Percentiles rank a stretch among this genome's conserved stretches.
Evolutionary conservation across 2,113 vertebrate genomes (phyloP).

Genomic region (Halcyon malimbica): DNA sequence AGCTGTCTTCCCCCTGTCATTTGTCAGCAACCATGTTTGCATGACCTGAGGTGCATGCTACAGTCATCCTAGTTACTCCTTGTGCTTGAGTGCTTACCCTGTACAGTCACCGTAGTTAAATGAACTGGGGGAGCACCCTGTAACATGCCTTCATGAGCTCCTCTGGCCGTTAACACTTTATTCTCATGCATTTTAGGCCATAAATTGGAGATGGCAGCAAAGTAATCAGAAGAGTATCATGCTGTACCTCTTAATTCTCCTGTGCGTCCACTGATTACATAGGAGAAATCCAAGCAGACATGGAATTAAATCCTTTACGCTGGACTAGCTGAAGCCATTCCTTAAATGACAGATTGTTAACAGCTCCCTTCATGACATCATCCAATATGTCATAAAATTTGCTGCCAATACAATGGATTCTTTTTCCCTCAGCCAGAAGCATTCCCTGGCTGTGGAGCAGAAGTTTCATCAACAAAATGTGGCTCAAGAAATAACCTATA

Average conservation of each 20-base stretch:
- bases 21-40: neutral
- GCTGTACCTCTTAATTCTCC: constrained; percentile 33
- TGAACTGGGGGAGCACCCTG: neutral
- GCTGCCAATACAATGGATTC: constrained; percentile 37
- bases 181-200: neutral
- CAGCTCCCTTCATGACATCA: constrained; percentile 67
- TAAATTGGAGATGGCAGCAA: constrained; percentile 29
- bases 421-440: neutral
- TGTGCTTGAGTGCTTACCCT: neutral
- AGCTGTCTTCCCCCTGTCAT: neutral
- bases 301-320: constrained; percentile 37
- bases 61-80: neutral
- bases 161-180: neutral
- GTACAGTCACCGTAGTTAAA: neutral
- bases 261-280: constrained; percentile 3
- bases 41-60: neutral
- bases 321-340: constrained; percentile 26
- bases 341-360: constrained; percentile 68
- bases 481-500: constrained; percentile 17
- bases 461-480: constrained; percentile 14
- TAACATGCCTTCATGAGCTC: neutral
- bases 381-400: constrained; percentile 66
- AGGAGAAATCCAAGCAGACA: constrained; percentile 53
- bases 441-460: constrained; percentile 24
- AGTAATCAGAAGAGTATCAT: constrained; percentile 39